These are phyloP conservation scores for Eristalinus sepulchralis DNA, from an alignment of 2,888 invertebrate genomes.

Conservation along the genomic window DNA sequence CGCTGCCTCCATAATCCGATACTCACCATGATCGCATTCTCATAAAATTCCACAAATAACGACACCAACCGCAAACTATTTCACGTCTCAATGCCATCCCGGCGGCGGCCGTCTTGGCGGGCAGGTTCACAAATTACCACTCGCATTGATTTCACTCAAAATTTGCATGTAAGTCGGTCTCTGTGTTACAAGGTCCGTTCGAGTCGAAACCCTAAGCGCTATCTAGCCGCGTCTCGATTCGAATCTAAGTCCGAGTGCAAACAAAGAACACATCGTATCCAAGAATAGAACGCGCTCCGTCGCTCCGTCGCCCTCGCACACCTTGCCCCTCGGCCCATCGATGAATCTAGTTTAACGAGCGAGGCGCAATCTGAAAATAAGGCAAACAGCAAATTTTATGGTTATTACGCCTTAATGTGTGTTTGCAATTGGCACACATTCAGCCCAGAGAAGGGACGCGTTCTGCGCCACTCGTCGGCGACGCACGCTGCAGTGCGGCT, in stretches of 20 bases:
- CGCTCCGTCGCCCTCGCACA: background rate
- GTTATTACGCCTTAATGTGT: conserved; percentile 73
- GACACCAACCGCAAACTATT: background rate
- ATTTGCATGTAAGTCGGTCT: conserved; percentile 2
- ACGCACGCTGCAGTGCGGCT: background rate
- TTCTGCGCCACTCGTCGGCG: background rate
- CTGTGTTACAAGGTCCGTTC: conserved; percentile 11
- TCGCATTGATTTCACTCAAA: background rate
- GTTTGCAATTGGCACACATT: conserved; percentile 70
- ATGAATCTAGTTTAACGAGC: conserved; percentile 34
- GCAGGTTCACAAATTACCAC: background rate
- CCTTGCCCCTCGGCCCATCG: background rate
- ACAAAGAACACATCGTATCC: background rate
- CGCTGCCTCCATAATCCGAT: background rate
- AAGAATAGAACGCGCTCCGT: conserved; percentile 40
- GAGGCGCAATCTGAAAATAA: conserved; percentile 64
- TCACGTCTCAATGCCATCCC: background rate
- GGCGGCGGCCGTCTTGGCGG: background rate
- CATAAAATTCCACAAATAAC: background rate
- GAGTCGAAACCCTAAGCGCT: background rate
- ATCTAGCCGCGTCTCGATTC: conserved; percentile 3
- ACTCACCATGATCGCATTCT: background rate
- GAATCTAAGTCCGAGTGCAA: background rate
- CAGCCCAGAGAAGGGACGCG: background rate
- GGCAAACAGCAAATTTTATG: conserved; percentile 72